Evolutionary conservation across 53 echinoderm and acorn worm genomes (phyloP).

Genomic region (Zoroaster sp.): DNA sequence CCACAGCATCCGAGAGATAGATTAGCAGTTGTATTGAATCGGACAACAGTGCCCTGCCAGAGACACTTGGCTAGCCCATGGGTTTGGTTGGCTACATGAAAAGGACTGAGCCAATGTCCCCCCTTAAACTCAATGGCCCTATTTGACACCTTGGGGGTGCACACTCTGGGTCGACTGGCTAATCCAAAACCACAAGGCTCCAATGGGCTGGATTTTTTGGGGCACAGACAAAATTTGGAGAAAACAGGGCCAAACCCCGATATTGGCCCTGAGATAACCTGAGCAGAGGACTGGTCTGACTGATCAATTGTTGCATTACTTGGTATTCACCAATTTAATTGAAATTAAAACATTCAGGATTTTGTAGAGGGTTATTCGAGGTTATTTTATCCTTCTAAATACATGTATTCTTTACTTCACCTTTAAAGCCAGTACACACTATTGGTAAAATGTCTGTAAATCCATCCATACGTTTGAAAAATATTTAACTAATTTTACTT

Average conservation of each 20-base stretch:
- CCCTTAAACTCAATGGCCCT: background rate
- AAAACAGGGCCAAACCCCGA: background rate
- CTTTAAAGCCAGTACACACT: too few relatives aligned
- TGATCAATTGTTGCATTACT: background rate
- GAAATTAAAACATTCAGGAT: background rate
- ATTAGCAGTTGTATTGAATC: background rate
- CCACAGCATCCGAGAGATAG: background rate
- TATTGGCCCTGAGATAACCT: background rate
- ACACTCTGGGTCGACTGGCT: background rate
- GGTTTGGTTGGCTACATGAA: slow-evolving; percentile 11
- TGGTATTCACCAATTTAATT: background rate
- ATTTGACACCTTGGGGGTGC: background rate
- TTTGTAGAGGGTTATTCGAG: background rate
- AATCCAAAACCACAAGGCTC: slow-evolving; percentile 21
- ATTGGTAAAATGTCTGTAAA: too few relatives aligned
- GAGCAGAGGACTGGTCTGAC: background rate
- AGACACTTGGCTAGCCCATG: background rate
- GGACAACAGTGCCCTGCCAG: background rate
- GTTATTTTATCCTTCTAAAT: background rate
- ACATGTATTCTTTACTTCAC: too few relatives aligned
- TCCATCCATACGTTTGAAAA: too few relatives aligned
- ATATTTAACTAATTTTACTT: too few relatives aligned
- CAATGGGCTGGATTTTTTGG: background rate
- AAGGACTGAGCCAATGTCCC: background rate
- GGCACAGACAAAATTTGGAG: background rate